phyloP scores from a whole-genome alignment of 2,888 invertebrate genomes.

The Drosophila sordidapex region DNA sequence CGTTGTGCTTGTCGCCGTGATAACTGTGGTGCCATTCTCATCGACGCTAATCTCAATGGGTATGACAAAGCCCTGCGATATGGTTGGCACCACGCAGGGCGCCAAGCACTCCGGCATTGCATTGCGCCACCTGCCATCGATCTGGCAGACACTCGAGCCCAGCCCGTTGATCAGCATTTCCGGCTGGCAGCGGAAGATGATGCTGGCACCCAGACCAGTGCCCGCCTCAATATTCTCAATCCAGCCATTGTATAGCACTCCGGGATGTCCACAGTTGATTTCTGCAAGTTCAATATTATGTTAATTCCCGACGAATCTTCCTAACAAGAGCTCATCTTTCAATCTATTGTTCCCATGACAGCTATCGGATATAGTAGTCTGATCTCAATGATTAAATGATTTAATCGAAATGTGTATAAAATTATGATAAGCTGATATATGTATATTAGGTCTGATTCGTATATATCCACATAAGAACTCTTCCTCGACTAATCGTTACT shows the following conservation, averaged over 20 bases:
- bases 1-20: slow-evolving; percentile 83
- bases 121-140: slow-evolving; percentile 97
- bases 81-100: slow-evolving; percentile 96
- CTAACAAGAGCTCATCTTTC: too few species aligned
- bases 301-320: neutral
- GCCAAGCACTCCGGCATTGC: slow-evolving; percentile 96
- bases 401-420: neutral
- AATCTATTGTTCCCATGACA: neutral
- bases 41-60: slow-evolving; percentile 86
- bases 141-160: slow-evolving; percentile 95
- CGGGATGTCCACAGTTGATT: slow-evolving; percentile 98
- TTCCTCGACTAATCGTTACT: neutral
- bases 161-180: slow-evolving; percentile 96
- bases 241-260: slow-evolving; percentile 98
- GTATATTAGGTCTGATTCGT: neutral
- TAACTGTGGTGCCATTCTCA: slow-evolving; percentile 82
- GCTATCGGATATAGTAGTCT: neutral
- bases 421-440: neutral
- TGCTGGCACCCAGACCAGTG: slow-evolving; percentile 95
- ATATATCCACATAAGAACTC: neutral
- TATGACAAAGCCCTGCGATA: slow-evolving; percentile 91
- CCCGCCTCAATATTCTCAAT: slow-evolving; percentile 95
- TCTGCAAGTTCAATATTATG: slow-evolving; percentile 86
- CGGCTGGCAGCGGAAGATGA: slow-evolving; percentile 96
- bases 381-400: neutral